phyloP scores from a whole-genome alignment of 2,797 vertebrate species.

The Poeciliopsis infans region DNA sequence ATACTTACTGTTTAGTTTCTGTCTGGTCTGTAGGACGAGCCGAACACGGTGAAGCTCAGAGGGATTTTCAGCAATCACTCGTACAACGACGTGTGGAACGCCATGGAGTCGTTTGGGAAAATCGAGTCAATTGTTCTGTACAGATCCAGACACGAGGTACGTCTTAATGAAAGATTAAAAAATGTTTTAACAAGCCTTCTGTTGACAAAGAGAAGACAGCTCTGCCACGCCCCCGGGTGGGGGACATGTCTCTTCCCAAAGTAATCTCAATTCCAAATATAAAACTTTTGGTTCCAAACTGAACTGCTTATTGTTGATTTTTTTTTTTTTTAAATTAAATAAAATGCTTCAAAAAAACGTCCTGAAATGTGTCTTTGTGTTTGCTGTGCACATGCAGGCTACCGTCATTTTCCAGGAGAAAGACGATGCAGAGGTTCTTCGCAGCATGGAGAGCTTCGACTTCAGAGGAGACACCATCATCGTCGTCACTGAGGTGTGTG shows the following conservation, averaged over 20 bases:
- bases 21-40: conserved; percentile 25
- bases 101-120: conserved; percentile 85
- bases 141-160: conserved; percentile 41
- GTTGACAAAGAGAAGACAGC: too few relatives aligned
- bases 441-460: conserved; percentile 63
- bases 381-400: conserved; percentile 75
- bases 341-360: neutral
- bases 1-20: neutral
- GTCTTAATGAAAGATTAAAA: neutral
- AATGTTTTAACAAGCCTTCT: too few relatives aligned
- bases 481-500: conserved; percentile 63
- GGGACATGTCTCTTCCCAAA: too few relatives aligned
- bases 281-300: too few relatives aligned
- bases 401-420: conserved; percentile 84
- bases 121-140: conserved; percentile 81
- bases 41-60: conserved; percentile 43
- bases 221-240: too few relatives aligned
- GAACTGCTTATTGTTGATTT: too few relatives aligned
- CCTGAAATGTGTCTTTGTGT: neutral
- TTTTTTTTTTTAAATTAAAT: too few relatives aligned
- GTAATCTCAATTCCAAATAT: too few relatives aligned
- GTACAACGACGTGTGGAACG: conserved; percentile 77
- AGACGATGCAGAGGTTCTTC: conserved; percentile 83
- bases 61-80: conserved; percentile 12
- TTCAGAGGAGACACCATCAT: conserved; percentile 76